These are phyloP conservation scores for Hartigia nigra DNA, from an alignment of 2,888 invertebrate genomes.

Conservation along the genomic window DNA sequence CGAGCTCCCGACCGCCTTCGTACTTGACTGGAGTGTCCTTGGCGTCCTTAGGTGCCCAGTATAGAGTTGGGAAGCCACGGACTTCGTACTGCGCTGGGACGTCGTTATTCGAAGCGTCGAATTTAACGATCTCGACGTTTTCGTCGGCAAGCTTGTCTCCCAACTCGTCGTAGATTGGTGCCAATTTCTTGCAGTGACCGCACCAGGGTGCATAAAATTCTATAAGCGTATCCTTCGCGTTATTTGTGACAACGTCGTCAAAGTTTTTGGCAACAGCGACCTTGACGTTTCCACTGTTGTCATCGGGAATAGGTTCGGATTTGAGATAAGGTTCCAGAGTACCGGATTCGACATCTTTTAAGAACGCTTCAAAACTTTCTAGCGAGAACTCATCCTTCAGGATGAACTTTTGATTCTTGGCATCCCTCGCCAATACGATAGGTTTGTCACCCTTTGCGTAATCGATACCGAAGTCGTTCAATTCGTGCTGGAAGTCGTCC, in stretches of 20 bases:
- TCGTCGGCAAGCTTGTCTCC: conserved; percentile 89
- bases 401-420: conserved; percentile 88
- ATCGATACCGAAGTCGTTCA: conserved; percentile 93
- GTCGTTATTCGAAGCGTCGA: conserved; percentile 99
- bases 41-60: conserved; percentile 89
- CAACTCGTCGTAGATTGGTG: conserved; percentile 94
- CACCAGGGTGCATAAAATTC: conserved; percentile 99
- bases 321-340: conserved; percentile 93
- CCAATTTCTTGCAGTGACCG: conserved; percentile 97
- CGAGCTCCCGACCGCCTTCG: conserved; percentile 92
- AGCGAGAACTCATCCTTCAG: conserved; percentile 92
- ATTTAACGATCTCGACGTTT: conserved; percentile 92
- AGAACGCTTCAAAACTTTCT: conserved; percentile 86
- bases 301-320: conserved; percentile 92
- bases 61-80: conserved; percentile 97
- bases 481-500: conserved; percentile 93
- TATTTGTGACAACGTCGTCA: conserved; percentile 91
- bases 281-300: conserved; percentile 84
- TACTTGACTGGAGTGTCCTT: conserved; percentile 85
- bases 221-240: conserved; percentile 91
- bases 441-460: conserved; percentile 91
- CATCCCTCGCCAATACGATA: conserved; percentile 84
- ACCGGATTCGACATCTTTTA: conserved; percentile 83
- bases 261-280: conserved; percentile 98
- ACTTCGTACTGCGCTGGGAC: conserved; percentile 93